A percentile compares a stretch with the other conserved stretches of the same genome.
Evolutionary conservation across 2,888 invertebrate species (phyloP).

Genomic region (Eupithecia tripunctaria): DNA sequence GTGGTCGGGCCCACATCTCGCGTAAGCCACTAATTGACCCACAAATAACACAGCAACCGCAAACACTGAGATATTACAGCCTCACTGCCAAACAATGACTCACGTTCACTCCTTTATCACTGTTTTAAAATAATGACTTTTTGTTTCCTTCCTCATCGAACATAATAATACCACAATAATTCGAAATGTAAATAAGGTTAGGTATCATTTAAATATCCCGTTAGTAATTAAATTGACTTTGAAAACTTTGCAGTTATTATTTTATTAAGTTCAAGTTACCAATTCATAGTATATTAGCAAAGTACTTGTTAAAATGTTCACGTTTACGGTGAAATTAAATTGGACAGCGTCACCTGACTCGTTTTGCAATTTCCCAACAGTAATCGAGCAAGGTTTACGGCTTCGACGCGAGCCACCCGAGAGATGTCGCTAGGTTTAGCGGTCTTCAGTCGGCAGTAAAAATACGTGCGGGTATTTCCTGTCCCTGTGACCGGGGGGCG

Average conservation of each 20-base stretch:
- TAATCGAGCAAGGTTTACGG: constrained; percentile 39
- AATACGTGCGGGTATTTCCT: constrained; percentile 82
- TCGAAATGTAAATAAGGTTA: constrained; percentile 12
- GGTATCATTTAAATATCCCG: constrained; percentile 8
- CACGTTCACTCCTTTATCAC: constrained; percentile 54
- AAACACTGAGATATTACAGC: constrained; percentile 60
- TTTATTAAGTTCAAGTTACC: constrained; percentile 12
- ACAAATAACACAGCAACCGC: constrained; percentile 63
- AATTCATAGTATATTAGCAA: constrained; percentile 22
- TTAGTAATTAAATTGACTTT: constrained; percentile 28
- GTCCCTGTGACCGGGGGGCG: constrained; percentile 73
- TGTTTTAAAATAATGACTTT: constrained; percentile 49
- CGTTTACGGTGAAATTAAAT: constrained; percentile 28
- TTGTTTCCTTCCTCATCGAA: constrained; percentile 58
- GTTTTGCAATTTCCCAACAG: constrained; percentile 37
- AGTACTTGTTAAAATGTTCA: constrained; percentile 29
- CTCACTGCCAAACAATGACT: constrained; percentile 59
- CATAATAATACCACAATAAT: constrained; percentile 26
- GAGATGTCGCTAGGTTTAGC: constrained; percentile 69
- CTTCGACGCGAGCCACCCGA: constrained; percentile 55
- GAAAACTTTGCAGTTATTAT: constrained; percentile 12
- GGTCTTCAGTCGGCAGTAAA: constrained; percentile 75
- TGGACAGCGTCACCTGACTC: constrained; percentile 38
- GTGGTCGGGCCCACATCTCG: constrained; percentile 48
- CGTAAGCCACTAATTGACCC: constrained; percentile 63